Evolutionary conservation across 2,888 invertebrate genomes (phyloP), one percentile per base, ranked within the genome.

Genomic region (Drosophila suboccidentalis): DNA sequence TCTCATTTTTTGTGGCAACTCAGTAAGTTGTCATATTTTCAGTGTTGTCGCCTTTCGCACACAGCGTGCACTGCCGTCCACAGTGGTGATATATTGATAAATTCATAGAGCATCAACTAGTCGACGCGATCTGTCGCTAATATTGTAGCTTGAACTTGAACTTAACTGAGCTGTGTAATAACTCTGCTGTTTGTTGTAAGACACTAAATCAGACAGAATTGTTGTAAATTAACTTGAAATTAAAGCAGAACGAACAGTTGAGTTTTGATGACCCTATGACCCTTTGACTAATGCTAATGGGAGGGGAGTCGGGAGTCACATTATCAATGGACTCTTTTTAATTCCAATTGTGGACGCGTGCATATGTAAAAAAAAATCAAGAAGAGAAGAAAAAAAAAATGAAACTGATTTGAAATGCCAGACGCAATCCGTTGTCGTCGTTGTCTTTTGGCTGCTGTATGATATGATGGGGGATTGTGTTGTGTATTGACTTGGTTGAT

Each of bases 361-460:
- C 50, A 55, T 54, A 47, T 50, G 36, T 32, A 32, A 32, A 9
- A 32, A 8, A 32, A 32, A 51, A n/a, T 34, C 17, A 19, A 8
- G 8, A 29, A 8, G 29, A 29, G 29, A 36, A 4, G 11, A 13
- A 13, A 13, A 36, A 13, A 39, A 17, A 6, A 15, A 39, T 44
- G 10, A 26, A 58, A 66, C 53, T 66, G 60, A 75, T 78, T 78
- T 71, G 13, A 61, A 65, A 78, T 78, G 61, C 80, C 32, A 63
- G 61, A 60, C 73, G 98, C 1, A 98, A 43, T 19, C 15, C 32
- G 32, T 39, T 50, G 34, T 49, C 15, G 17, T 19, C 15, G 17
- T 19, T 9, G 17, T 19, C 8, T 50, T 38, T 32, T 26, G 53
- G 53, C 46, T 43, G 58, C 69, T 67, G 63, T 51, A 19, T 29